Conservation (phyloP, 1,140 invertebrate species). For the Stegodyphus dumicola region DNA sequence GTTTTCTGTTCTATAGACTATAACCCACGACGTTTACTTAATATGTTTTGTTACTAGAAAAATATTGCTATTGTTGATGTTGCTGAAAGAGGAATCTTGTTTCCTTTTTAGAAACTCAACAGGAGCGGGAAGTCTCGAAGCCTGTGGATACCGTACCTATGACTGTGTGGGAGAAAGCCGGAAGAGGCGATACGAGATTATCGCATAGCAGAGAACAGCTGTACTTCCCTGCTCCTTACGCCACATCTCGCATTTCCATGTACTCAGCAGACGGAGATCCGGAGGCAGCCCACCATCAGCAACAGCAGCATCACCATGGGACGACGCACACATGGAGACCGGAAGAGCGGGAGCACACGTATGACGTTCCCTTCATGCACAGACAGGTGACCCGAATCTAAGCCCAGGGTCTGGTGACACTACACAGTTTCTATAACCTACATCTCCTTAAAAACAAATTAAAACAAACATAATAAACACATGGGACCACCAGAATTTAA, state of each 20-base stretch:
- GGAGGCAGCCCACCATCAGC: slow-evolving; percentile 5
- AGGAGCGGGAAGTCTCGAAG: slow-evolving; percentile 26
- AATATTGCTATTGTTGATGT: no score
- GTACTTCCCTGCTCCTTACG: slow-evolving; percentile 62
- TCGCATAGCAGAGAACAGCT: slow-evolving; percentile 58
- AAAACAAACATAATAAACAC: neutral
- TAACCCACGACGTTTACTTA: no score
- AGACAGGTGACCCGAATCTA: slow-evolving; percentile 61
- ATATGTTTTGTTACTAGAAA: no score
- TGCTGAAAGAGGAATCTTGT: no score
- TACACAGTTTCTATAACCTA: neutral
- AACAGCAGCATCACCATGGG: slow-evolving; percentile 21
- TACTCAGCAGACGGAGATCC: slow-evolving; percentile 55
- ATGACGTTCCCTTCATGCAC: slow-evolving; percentile 61
- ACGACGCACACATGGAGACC: slow-evolving; percentile 11
- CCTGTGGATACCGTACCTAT: slow-evolving; percentile 60
- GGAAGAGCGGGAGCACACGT: slow-evolving; percentile 52
- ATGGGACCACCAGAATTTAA: slow-evolving; percentile 19
- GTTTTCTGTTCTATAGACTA: no score
- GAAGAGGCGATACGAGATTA: slow-evolving; percentile 33
- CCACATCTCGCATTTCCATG: slow-evolving; percentile 59
- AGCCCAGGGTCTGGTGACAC: slow-evolving; percentile 50
- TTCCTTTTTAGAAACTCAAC: no score
- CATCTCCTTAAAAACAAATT: neutral
- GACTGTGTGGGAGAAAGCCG: slow-evolving; percentile 61